phyloP scores from a whole-genome alignment of 1,140 invertebrate species.

The Procambarus clarkii region DNA sequence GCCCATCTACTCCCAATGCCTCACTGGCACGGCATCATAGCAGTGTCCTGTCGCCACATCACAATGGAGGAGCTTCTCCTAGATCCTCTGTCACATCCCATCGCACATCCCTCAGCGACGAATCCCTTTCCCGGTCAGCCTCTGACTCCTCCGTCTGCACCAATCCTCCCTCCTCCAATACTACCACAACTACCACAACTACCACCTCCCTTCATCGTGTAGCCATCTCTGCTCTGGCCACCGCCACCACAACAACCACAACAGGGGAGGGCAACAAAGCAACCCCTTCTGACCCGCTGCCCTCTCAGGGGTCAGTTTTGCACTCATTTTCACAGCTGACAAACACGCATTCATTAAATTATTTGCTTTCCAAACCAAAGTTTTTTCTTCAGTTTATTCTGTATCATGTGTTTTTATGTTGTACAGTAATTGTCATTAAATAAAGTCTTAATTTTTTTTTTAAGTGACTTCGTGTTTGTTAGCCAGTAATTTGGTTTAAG shows the following conservation, averaged over 20 bases:
- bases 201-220: slow-evolving; percentile 77
- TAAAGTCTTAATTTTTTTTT: not conserved
- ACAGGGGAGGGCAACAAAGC: slow-evolving; percentile 58
- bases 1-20: slow-evolving; percentile 69
- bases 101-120: slow-evolving; percentile 82
- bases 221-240: slow-evolving; percentile 73
- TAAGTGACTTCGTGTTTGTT: slow-evolving; percentile 43
- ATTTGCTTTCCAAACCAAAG: not conserved
- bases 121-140: slow-evolving; percentile 90
- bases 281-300: slow-evolving; percentile 83
- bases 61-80: slow-evolving; percentile 69
- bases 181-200: slow-evolving; percentile 63
- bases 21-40: slow-evolving; percentile 65
- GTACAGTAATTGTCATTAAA: not conserved
- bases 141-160: slow-evolving; percentile 88
- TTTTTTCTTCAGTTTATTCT: not conserved
- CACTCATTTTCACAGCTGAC: slow-evolving; percentile 48
- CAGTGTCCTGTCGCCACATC: slow-evolving; percentile 47
- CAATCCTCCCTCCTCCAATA: slow-evolving; percentile 73
- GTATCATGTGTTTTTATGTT: not conserved
- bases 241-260: slow-evolving; percentile 43
- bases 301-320: slow-evolving; percentile 81
- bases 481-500: slow-evolving; percentile 27
- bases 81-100: slow-evolving; percentile 73
- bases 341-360: slow-evolving; percentile 34